Conservation (phyloP, 2,888 invertebrate genomes). For the Nomada hirtipes region DNA sequence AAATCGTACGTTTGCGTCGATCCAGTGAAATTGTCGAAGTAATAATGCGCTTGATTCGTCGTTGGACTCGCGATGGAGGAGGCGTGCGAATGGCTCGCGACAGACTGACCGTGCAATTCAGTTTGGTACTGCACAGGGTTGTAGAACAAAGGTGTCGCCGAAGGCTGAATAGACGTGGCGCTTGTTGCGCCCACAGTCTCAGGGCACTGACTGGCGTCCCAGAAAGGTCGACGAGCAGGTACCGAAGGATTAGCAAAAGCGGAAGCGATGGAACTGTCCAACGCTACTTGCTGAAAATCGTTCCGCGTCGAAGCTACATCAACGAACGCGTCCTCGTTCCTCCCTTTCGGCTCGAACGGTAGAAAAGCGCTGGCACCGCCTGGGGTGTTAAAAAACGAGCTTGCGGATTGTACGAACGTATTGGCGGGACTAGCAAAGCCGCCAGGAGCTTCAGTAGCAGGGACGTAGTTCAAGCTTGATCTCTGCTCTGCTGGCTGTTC, state of each 20-base stretch:
- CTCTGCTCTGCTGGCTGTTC: conserved; percentile 32
- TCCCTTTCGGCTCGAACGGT: conserved; percentile 19
- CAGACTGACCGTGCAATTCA: conserved; percentile 22
- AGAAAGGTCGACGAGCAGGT: conserved; percentile 9
- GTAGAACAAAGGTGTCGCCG: conserved; percentile 70
- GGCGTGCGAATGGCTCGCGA: conserved; percentile 14
- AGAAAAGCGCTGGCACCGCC: not conserved
- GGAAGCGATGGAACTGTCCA: not conserved
- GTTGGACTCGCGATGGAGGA: conserved; percentile 26
- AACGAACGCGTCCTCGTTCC: not conserved
- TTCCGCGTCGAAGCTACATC: not conserved
- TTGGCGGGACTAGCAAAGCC: conserved; percentile 1
- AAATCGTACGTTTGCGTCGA: conserved; percentile 36
- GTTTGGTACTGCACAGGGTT: conserved; percentile 71
- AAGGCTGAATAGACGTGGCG: conserved; percentile 8
- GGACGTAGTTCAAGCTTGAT: conserved; percentile 33
- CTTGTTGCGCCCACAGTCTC: conserved; percentile 12
- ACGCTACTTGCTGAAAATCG: conserved; percentile 15
- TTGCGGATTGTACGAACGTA: conserved; percentile 14
- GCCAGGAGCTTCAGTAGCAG: not conserved
- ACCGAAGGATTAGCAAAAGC: not conserved
- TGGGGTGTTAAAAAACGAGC: conserved; percentile 40
- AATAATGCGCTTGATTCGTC: conserved; percentile 42
- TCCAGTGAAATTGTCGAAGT: conserved; percentile 32
- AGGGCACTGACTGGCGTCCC: conserved; percentile 28